A percentile compares a stretch with the other conserved stretches of the same genome.
phyloP scores from a whole-genome alignment of 2,888 invertebrate genomes.

The Ochropacha duplaris region DNA sequence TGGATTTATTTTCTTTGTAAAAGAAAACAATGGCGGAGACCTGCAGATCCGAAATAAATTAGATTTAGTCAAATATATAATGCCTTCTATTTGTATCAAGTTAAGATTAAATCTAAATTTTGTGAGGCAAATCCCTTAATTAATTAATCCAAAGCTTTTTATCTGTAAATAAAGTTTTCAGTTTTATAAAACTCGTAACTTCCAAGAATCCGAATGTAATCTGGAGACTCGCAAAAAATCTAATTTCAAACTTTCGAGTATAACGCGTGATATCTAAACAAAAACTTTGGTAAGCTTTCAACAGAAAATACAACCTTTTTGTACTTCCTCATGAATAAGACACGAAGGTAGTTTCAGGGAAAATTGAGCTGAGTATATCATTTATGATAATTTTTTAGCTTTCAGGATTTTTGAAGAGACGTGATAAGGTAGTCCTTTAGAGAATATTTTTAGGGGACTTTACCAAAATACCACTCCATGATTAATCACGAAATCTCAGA shows the following conservation, averaged over 20 bases:
- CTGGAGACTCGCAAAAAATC: background rate
- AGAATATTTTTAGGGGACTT: constrained; percentile 18
- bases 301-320: constrained; percentile 15
- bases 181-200: background rate
- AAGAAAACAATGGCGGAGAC: background rate
- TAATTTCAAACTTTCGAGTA: background rate
- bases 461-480: too few relatives aligned
- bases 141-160: too few relatives aligned
- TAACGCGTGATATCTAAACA: constrained; percentile 6
- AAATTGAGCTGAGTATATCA: constrained; percentile 37
- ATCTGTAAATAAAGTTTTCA: background rate
- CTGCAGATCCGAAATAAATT: background rate
- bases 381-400: constrained; percentile 37
- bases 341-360: constrained; percentile 32
- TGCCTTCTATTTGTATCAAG: background rate
- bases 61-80: background rate
- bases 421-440: constrained; percentile 5
- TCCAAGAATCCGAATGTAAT: background rate
- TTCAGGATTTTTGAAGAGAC: constrained; percentile 18
- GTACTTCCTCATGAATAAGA: constrained; percentile 47
- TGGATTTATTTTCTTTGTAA: background rate
- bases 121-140: background rate
- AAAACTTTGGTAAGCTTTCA: constrained; percentile 6
- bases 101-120: background rate
- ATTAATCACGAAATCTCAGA: too few relatives aligned